phyloP scores from a whole-genome alignment of 2,113 vertebrate species.

The Dromiciops gliroides region DNA sequence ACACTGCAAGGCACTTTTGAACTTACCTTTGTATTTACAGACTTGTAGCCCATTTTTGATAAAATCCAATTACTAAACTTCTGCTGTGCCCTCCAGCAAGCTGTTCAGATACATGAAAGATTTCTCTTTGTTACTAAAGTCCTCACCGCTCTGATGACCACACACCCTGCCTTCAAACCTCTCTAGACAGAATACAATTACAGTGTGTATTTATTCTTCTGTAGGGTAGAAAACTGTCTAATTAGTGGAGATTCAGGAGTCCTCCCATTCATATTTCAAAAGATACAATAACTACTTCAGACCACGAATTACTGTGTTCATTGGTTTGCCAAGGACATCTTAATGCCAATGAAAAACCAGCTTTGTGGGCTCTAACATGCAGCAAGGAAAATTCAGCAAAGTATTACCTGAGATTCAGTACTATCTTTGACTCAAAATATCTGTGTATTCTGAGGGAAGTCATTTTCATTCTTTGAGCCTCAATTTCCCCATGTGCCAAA shows the following conservation, averaged over 20 bases:
- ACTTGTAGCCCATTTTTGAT: conserved; percentile 64
- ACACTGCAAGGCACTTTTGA: conserved; percentile 65
- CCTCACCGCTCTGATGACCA: conserved; percentile 64
- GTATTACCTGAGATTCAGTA: not conserved
- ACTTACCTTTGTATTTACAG: conserved; percentile 74
- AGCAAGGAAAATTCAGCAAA: not conserved
- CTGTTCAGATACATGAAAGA: conserved; percentile 64
- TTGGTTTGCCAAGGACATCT: not conserved
- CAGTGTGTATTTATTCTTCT: conserved; percentile 46
- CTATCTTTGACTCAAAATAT: not conserved
- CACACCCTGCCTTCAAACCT: conserved; percentile 64
- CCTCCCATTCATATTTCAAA: conserved; percentile 29
- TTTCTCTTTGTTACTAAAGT: conserved; percentile 64
- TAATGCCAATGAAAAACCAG: not conserved
- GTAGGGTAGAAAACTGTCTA: conserved; percentile 41
- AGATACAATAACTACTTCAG: not conserved
- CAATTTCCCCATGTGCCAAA: not conserved
- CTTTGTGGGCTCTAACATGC: not conserved
- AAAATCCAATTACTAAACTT: conserved; percentile 72
- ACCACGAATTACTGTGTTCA: not conserved
- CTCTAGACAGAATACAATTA: conserved; percentile 73
- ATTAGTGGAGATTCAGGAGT: conserved; percentile 39
- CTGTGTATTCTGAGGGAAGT: not conserved
- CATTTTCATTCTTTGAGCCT: not conserved
- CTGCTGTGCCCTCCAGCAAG: conserved; percentile 68